Conservation (phyloP, 1,140 invertebrate genomes). For the Pogonomyrmex barbatus region DNA sequence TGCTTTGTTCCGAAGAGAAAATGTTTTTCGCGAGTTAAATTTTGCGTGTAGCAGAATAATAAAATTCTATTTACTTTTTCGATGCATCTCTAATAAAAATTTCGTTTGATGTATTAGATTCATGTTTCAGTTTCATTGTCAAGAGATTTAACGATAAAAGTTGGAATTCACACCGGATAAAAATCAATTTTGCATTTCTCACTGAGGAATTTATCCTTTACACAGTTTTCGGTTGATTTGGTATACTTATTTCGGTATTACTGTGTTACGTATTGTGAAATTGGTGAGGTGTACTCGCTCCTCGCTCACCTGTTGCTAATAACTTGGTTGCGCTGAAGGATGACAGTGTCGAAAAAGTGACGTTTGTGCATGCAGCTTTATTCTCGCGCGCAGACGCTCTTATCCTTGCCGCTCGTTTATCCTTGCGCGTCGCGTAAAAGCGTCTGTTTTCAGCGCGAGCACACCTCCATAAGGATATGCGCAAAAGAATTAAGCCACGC, state of each 20-base stretch:
- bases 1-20: background rate
- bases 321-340: conserved; percentile 42
- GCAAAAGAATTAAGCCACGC: conserved; percentile 54
- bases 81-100: background rate
- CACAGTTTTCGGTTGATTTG: background rate
- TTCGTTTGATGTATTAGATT: background rate
- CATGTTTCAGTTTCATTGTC: background rate
- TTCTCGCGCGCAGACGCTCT: conserved; percentile 25
- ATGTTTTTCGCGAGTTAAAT: background rate
- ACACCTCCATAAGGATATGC: conserved; percentile 51
- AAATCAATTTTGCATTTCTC: background rate
- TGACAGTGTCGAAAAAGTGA: conserved; percentile 50
- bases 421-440: conserved; percentile 33
- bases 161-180: background rate
- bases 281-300: background rate
- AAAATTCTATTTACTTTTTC: conserved; percentile 4
- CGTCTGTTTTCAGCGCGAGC: conserved; percentile 50
- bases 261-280: background rate
- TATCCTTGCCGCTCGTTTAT: conserved; percentile 38
- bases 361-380: conserved; percentile 47
- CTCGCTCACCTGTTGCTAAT: conserved; percentile 53
- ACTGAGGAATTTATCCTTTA: background rate
- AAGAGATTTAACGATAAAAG: background rate
- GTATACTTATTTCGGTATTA: background rate
- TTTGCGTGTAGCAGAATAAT: background rate